phyloP scores from a whole-genome alignment of 2,797 vertebrate genomes.

The Sus cebifrons region DNA sequence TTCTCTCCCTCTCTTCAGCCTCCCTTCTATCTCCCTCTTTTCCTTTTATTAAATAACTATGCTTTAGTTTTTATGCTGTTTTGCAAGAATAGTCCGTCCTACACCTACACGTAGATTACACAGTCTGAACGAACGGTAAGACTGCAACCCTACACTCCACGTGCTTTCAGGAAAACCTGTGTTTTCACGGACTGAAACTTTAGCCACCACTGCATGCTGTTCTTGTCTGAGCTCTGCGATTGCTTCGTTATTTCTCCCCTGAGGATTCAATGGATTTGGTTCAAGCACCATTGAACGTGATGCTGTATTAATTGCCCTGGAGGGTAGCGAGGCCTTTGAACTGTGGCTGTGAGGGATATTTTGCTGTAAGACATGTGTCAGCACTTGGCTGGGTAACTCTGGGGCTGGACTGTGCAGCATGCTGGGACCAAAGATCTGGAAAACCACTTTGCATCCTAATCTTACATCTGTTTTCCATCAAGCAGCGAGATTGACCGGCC shows the following conservation, averaged over 20 bases:
- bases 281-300: conserved; percentile 93
- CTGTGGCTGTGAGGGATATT: conserved; percentile 93
- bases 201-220: conserved; percentile 86
- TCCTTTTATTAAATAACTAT: background rate
- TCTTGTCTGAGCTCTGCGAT: conserved; percentile 89
- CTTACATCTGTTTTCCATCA: conserved; percentile 93
- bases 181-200: conserved; percentile 82
- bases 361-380: conserved; percentile 93
- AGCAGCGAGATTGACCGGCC: conserved; percentile 90
- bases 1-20: too few species aligned
- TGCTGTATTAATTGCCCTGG: conserved; percentile 94
- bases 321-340: conserved; percentile 93
- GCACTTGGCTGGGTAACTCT: conserved; percentile 93
- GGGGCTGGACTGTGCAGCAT: conserved; percentile 89
- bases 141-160: conserved; percentile 76
- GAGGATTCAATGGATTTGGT: conserved; percentile 91
- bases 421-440: conserved; percentile 92
- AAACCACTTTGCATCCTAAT: conserved; percentile 92
- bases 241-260: conserved; percentile 89
- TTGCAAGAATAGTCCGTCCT: background rate
- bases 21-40: background rate
- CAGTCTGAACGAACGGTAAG: background rate
- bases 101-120: conserved; percentile 9
- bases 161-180: conserved; percentile 74
- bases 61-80: conserved; percentile 7